Conservation (phyloP, 2,113 vertebrate genomes). For the Lonchura striata region DNA sequence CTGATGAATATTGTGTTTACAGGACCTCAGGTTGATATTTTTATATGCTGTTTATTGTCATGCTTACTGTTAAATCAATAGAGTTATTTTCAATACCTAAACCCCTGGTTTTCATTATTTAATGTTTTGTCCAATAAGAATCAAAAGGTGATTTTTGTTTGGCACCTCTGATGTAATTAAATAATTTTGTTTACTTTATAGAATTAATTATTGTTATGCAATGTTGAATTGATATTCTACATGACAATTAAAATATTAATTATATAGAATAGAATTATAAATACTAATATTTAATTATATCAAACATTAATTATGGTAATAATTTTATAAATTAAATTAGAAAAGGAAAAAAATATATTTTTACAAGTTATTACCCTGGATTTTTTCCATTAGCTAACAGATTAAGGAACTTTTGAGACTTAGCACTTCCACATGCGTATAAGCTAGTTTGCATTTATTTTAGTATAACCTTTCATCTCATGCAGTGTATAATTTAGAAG, state of each 20-base stretch:
- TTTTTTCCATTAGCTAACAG: background rate
- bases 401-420: background rate
- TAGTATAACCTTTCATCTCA: background rate
- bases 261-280: background rate
- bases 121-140: background rate
- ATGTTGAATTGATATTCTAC: background rate
- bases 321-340: background rate
- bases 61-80: background rate
- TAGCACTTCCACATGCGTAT: background rate
- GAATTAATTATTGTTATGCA: background rate
- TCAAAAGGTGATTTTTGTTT: background rate
- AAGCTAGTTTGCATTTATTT: background rate
- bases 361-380: background rate
- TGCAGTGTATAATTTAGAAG: background rate
- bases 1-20: background rate
- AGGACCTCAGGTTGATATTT: background rate
- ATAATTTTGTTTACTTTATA: background rate
- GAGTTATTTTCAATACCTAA: background rate
- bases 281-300: background rate
- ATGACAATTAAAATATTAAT: background rate
- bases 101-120: background rate
- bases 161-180: background rate
- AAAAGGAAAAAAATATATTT: background rate
- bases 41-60: background rate
- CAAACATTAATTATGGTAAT: background rate